These are phyloP conservation scores for Charadrius vociferus DNA, from an alignment of 2,113 vertebrate genomes.

Conservation along the genomic window DNA sequence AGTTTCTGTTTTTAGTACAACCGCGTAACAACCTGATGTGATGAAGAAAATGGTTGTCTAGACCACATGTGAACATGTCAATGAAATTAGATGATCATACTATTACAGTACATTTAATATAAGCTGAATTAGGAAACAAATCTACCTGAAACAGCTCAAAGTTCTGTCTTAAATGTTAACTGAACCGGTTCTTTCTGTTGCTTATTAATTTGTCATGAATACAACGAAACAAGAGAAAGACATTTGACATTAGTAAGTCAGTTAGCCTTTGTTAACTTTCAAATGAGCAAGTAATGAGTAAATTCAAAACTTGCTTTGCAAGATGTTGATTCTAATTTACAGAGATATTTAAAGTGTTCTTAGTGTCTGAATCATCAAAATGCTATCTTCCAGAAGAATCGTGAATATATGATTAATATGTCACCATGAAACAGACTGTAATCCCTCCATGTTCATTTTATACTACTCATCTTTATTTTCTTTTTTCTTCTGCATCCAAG, in stretches of 20 bases:
- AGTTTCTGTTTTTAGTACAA: background rate
- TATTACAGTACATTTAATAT: background rate
- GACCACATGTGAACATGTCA: background rate
- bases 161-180: background rate
- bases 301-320: background rate
- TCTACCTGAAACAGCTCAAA: background rate
- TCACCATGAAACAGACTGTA: background rate
- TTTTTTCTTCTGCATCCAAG: background rate
- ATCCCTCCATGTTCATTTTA: background rate
- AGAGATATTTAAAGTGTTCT: background rate
- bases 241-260: background rate
- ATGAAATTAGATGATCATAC: background rate
- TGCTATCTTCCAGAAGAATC: background rate
- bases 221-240: background rate
- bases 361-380: background rate
- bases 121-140: background rate
- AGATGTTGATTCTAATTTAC: background rate
- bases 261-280: background rate
- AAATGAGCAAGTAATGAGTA: background rate
- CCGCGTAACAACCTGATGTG: background rate
- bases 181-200: background rate
- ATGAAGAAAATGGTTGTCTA: background rate
- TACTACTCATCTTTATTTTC: background rate
- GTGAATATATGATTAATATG: background rate
- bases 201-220: background rate